A percentile compares a stretch with the other conserved stretches of the same genome.
Evolutionary conservation across 64 coral and sea anemone species (phyloP).

Genomic region (Hydrozoanthus tunicans): DNA sequence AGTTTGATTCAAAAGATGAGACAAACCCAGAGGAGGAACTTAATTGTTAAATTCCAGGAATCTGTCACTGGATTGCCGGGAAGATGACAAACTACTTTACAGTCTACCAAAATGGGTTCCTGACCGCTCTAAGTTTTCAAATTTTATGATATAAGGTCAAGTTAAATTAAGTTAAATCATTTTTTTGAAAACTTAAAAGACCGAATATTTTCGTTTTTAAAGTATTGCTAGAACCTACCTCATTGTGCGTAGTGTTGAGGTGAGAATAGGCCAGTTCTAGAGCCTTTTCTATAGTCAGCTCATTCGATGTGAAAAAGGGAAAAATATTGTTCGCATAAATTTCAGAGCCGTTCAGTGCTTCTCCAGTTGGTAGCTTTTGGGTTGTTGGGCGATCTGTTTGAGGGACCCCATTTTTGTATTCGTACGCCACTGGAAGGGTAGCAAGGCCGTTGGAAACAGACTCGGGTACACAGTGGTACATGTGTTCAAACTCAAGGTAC

Average conservation of each 20-base stretch:
- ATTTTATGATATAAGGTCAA: no score
- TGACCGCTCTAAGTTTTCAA: no score
- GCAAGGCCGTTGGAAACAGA: slow-evolving; percentile 16
- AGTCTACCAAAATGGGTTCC: no score
- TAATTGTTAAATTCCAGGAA: no score
- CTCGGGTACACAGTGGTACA: slow-evolving; percentile 41
- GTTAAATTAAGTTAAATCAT: no score
- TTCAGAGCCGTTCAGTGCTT: slow-evolving; percentile 9
- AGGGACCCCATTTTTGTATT: not conserved
- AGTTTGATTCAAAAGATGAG: no score
- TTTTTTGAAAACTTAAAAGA: no score
- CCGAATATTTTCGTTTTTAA: no score
- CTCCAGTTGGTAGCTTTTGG: slow-evolving; percentile 8
- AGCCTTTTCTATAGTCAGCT: not conserved
- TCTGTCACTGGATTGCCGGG: no score
- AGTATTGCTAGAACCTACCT: not conserved
- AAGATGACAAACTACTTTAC: no score
- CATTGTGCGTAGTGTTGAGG: not conserved
- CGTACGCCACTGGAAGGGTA: not conserved
- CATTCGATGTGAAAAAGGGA: slow-evolving; percentile 4
- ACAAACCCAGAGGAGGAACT: no score
- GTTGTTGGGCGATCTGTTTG: not conserved
- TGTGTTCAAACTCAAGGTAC: slow-evolving; percentile 67
- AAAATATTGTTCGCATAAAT: not conserved
- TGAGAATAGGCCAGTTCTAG: not conserved